Evolutionary conservation across 2,797 vertebrate species (phyloP), one percentile per base, ranked within the genome.

Genomic region (Brachyalestes nurse): DNA sequence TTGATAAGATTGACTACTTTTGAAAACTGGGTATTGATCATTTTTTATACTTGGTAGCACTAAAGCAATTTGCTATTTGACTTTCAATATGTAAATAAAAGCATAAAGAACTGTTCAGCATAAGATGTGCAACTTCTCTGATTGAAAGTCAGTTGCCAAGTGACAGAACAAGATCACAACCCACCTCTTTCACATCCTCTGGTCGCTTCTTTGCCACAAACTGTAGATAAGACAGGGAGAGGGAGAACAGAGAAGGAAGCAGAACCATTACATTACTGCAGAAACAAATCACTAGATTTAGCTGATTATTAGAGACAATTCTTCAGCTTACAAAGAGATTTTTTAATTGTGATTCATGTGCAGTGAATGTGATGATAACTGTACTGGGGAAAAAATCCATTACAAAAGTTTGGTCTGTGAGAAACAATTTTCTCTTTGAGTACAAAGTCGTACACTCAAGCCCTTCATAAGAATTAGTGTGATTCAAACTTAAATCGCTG

Each of bases 171-270:
- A 12, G 17, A 51, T 71, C 57, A 83, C 14, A 79, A 89, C 86
- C 4, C 80, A 95, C 94, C 95, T 97, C 96, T 90, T 96, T 96
- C 87, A 95, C 93, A 72, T 98, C 95, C 40, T 96, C 96, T 0
- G 96, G 96, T 51, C 92, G 92, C 80, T 87, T 93, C 93, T 96
- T 97, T 53, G 96, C 96, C 81, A 96, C 94, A 92, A 97, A 96
- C 97, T 97, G 78, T 64, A 4, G 34, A 34, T 72, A 64, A 84
- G 25, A 79, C 25, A 75, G 17, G 74, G 55, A 83, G 16, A 82
- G n/a, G 61, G 14, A 61, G 13, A 58, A 51, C 66, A 17, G 71
- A 57, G 17, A 13, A 8, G 38, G 2, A 5, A 14, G 34, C 42
- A 61, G 12, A 45, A 49, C 38, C 23, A 7, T 65, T 17, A 81